Evolutionary conservation across 35 echinoderm and acorn worm species (phyloP), one percentile per base, ranked within the genome.

Genomic region (Strongylocentrotus purpuratus): DNA sequence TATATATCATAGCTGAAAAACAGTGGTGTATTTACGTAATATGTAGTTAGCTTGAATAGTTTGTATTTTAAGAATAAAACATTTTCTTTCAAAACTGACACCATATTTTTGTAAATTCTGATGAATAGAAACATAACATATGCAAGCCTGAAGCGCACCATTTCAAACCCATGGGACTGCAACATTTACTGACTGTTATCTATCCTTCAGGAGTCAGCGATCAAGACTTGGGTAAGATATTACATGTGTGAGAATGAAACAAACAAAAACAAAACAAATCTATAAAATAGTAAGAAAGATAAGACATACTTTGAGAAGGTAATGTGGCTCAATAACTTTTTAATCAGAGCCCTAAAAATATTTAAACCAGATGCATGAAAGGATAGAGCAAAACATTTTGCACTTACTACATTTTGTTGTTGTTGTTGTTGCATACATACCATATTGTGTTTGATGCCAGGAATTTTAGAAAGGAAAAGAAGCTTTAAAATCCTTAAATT

Each of bases 141-240:
- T 93, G 91, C 91, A 47, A 58, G 20, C 91, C 91, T 32, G 33
- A 93, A 58, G 33, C 47, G 4, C 48, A 58, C 46, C 91, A 93
- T 58, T 93, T 93, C 91, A 47, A 93, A 31, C 91, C 91, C 5
- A 46, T 58, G 45, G 48, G 91, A 33, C 91, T 93, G 2, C 91
- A 47, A 6, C 91, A 93, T 94, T 32, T 94, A 55, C 7, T 93
- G 47, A 96, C 46, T 94, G 65, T 88, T 28, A 25, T 93, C 93
- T 88, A 94, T 94, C 92, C 85, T 94, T 32, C 31, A 7, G 85
- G 94, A 85, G 31, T n/a, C 61, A 48, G 33, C n/a, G 61, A 92
- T 48, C 33, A 47, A 94, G 46, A 86, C 48, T 93, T 86, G 5
- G 95, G 95, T 96, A 94, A 94, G 91, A n/a, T 88, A 47, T 88